These are phyloP conservation scores for Barypeithes pellucidus DNA, from an alignment of 2,888 invertebrate species.

Conservation along the genomic window DNA sequence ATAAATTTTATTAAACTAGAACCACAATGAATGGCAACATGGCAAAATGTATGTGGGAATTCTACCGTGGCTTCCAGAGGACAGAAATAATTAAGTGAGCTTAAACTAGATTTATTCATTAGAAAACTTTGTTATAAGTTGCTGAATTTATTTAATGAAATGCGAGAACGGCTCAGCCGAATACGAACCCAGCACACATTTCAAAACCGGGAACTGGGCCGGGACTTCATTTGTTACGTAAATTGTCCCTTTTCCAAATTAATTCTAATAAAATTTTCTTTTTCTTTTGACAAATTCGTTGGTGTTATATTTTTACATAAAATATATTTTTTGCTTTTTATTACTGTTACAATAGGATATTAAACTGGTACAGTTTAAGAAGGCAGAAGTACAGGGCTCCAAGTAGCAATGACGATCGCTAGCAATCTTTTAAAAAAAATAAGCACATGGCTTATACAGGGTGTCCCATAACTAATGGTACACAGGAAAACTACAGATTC, in stretches of 20 bases:
- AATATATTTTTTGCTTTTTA: not conserved
- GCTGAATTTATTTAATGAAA: conserved; percentile 55
- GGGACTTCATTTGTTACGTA: conserved; percentile 39
- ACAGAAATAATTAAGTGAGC: conserved; percentile 55
- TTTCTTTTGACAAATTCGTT: conserved; percentile 23
- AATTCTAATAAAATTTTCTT: not conserved
- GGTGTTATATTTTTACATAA: conserved; percentile 6
- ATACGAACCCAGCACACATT: conserved; percentile 48
- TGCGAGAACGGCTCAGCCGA: conserved; percentile 43
- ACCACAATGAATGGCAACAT: conserved; percentile 40
- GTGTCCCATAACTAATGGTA: too few species aligned
- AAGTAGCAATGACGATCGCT: too few species aligned
- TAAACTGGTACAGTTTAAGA: too few species aligned
- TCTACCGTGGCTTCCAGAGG: conserved; percentile 40
- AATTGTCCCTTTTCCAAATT: conserved; percentile 40
- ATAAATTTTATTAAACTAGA: conserved; percentile 38
- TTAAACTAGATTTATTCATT: conserved; percentile 56
- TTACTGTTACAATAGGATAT: too few species aligned
- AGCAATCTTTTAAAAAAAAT: too few species aligned
- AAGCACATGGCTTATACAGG: too few species aligned
- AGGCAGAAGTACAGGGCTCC: too few species aligned
- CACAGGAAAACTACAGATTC: too few species aligned
- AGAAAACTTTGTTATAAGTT: conserved; percentile 55
- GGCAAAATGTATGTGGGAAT: conserved; percentile 49
- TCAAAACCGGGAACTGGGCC: conserved; percentile 45